Conservation (phyloP, 2,113 vertebrate species). For the Pleuronectes platessa region DNA sequence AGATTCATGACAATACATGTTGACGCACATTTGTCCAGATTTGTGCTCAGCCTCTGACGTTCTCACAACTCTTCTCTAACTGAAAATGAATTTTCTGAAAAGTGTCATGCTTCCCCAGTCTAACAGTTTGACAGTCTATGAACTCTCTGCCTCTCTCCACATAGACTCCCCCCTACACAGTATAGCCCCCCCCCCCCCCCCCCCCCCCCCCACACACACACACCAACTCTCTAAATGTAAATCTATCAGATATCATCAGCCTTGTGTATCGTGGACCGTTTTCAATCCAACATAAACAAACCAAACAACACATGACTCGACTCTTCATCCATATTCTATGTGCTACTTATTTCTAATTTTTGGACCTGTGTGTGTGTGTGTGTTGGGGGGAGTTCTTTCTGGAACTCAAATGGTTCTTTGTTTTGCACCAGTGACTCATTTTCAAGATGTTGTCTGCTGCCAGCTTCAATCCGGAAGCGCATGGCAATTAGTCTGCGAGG, state of each 20-base stretch:
- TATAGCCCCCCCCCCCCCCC: not conserved
- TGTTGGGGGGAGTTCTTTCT: slow-evolving; percentile 13
- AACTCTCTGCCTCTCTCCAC: not conserved
- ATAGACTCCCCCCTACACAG: not conserved
- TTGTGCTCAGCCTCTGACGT: not conserved
- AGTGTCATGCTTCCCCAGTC: not conserved
- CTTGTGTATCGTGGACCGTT: not conserved
- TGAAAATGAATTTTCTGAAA: too few relatives aligned
- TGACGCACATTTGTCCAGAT: slow-evolving; percentile 20
- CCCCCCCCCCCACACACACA: not conserved
- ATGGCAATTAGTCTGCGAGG: slow-evolving; percentile 95
- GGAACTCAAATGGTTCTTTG: slow-evolving; percentile 95
- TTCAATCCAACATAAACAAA: slow-evolving; percentile 23
- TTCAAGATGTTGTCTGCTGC: slow-evolving; percentile 99
- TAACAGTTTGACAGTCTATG: not conserved
- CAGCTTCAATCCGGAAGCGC: slow-evolving; percentile 99
- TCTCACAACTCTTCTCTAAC: not conserved
- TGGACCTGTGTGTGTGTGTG: slow-evolving; percentile 7
- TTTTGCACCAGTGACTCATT: slow-evolving; percentile 96
- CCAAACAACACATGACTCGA: slow-evolving; percentile 11
- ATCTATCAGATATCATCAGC: not conserved
- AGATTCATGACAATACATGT: slow-evolving; percentile 20
- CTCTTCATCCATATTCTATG: slow-evolving; percentile 27
- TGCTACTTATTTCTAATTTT: slow-evolving; percentile 27
- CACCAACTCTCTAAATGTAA: not conserved